Evolutionary conservation across 2,888 invertebrate genomes (phyloP), one percentile per base, ranked within the genome.

Genomic region (Caenorhabditis doughertyi): DNA sequence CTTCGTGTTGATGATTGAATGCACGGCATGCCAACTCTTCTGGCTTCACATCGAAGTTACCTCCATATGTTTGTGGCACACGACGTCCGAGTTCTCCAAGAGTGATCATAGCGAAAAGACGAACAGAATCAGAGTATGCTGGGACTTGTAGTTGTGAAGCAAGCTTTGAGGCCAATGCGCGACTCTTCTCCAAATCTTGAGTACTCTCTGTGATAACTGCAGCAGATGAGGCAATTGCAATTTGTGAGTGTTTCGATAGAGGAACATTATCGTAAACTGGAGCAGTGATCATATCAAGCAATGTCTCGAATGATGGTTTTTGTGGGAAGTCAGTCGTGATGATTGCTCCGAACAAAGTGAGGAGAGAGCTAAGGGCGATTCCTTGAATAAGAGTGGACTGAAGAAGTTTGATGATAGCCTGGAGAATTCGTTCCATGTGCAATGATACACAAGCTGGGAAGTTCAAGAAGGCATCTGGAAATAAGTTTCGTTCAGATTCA

Each of bases 141-240:
- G n/a, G 9, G 21, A 73, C 42, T 13, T 25, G 42, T 53, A 88
- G 65, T 47, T 89, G 88, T 47, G 81, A 79, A 13, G 84, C 77
- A 16, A 89, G 81, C 67, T 88, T 84, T 29, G 53, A 25, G 4
- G 84, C 86, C 32, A 89, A 71, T 16, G 84, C 25, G 4, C 73
- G n/a, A 23, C 81, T 83, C 73, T 87, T 80, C 3, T 72, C 65
- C 18, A 77, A 9, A 60, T 84, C 95, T 95, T 73, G 60, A 2
- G 82, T 81, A 44, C 84, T 80, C 9, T 87, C 85, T 8, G 90
- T 96, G 72, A 98, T 94, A 0, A 97, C 96, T 7, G 98, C 97
- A 70, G 97, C 96, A 92, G 97, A 97, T 92, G 98, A 97, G 7
- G 98, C 97, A 89, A 98, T 94, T 27, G 97, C 97, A 93, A 97